phyloP scores from a whole-genome alignment of 2,113 vertebrate genomes.

The Murina feae region DNA sequence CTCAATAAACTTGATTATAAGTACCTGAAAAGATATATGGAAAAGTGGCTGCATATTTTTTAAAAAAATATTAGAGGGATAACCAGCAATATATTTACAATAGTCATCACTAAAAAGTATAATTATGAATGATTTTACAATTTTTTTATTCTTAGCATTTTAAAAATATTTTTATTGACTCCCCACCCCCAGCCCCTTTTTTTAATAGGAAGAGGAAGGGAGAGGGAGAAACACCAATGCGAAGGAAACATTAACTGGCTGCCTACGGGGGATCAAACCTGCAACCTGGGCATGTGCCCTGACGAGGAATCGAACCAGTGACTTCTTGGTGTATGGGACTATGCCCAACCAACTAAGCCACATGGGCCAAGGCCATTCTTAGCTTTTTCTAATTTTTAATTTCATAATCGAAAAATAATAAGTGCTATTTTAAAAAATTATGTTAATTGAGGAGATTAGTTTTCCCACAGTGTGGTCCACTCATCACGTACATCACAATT shows the following conservation, averaged over 20 bases:
- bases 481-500: neutral
- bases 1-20: neutral
- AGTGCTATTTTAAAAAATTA: neutral
- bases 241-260: too few species aligned
- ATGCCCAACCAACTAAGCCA: too few species aligned
- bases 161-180: too few species aligned
- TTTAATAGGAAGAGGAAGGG: neutral
- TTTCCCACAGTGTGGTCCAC: neutral
- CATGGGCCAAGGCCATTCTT: too few species aligned
- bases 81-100: neutral
- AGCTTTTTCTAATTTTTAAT: neutral
- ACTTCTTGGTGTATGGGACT: too few species aligned
- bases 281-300: too few species aligned
- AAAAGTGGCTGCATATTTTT: neutral
- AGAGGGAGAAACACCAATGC: neutral
- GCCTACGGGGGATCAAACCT: too few species aligned
- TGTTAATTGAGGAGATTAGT: neutral
- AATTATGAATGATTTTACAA: neutral
- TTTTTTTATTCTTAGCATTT: conserved; percentile 4
- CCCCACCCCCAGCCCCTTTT: too few species aligned
- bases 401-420: neutral
- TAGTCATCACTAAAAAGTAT: neutral
- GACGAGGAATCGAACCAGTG: too few species aligned
- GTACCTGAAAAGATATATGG: neutral
- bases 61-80: neutral